phyloP scores from a whole-genome alignment of 1,140 invertebrate genomes.

The Drosophila nannoptera region DNA sequence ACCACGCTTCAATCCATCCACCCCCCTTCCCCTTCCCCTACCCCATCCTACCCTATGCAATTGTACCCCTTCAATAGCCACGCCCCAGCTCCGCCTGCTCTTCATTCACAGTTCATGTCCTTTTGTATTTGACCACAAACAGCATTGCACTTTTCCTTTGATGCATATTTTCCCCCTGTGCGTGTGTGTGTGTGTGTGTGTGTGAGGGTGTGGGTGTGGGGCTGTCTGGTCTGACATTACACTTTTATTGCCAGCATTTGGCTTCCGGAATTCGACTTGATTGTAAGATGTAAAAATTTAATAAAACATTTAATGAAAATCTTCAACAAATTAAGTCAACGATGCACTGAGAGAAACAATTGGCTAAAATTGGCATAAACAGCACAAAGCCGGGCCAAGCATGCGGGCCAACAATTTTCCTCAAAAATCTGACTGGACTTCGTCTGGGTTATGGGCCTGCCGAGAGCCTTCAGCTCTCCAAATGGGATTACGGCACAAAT shows the following conservation, averaged over 20 bases:
- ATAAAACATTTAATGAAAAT: conserved; percentile 30
- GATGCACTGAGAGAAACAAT: neutral
- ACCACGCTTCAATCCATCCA: neutral
- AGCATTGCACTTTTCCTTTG: conserved; percentile 67
- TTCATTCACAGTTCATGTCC: conserved; percentile 14
- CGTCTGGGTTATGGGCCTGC: too few relatives aligned
- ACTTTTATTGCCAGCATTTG: conserved; percentile 1
- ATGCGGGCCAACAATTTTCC: too few relatives aligned
- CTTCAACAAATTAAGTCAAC: conserved; percentile 7
- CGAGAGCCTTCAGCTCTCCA: too few relatives aligned
- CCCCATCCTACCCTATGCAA: too few relatives aligned
- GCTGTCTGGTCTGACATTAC: conserved; percentile 4
- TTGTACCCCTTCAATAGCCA: neutral
- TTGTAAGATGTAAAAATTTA: conserved; percentile 1
- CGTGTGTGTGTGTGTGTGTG: neutral
- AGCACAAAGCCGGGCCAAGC: neutral
- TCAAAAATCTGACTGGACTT: too few relatives aligned
- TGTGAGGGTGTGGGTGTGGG: neutral
- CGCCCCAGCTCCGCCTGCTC: too few relatives aligned
- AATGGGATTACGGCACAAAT: too few relatives aligned
- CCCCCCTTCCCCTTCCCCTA: too few relatives aligned
- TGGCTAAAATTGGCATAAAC: neutral
- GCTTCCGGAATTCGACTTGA: conserved; percentile 2
- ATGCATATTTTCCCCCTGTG: conserved; percentile 56
- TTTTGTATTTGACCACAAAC: conserved; percentile 70